Conservation (phyloP, 2,888 invertebrate species). For the Amorpha juglandis region DNA sequence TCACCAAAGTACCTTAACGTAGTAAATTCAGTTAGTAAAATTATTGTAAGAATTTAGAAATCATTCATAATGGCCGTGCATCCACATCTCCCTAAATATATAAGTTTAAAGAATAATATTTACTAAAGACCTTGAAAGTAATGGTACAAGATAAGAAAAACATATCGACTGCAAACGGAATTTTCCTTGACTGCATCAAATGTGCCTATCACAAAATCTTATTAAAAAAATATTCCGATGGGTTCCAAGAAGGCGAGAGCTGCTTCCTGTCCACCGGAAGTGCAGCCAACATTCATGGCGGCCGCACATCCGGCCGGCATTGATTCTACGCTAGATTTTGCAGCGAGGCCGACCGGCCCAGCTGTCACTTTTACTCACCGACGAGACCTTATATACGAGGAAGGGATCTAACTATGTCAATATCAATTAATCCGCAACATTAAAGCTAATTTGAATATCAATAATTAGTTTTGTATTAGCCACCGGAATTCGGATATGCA, state of each 20-base stretch:
- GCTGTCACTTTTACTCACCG: constrained; percentile 60
- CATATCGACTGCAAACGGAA: background rate
- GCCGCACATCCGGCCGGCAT: constrained; percentile 58
- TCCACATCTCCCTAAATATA: too few relatives aligned
- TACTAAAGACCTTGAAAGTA: too few relatives aligned
- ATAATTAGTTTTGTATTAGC: constrained; percentile 4
- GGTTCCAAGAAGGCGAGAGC: constrained; percentile 19
- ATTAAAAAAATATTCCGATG: constrained; percentile 14
- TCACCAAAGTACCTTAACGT: too few relatives aligned
- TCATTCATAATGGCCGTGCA: too few relatives aligned
- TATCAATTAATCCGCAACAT: background rate
- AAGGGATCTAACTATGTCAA: constrained; percentile 43
- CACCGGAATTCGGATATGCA: constrained; percentile 15
- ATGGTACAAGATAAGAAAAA: background rate
- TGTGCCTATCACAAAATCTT: constrained; percentile 8
- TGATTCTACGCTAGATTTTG: constrained; percentile 46
- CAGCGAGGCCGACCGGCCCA: constrained; percentile 59
- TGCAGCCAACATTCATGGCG: constrained; percentile 46
- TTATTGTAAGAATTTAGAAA: too few relatives aligned
- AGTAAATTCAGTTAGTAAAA: too few relatives aligned
- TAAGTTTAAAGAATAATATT: too few relatives aligned
- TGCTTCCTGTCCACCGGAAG: constrained; percentile 55
- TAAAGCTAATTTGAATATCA: constrained; percentile 10
- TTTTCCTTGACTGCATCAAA: constrained; percentile 18
- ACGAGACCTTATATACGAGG: constrained; percentile 55